Evolutionary conservation across 2,888 invertebrate genomes (phyloP).

Genomic region (Tipula unca): DNA sequence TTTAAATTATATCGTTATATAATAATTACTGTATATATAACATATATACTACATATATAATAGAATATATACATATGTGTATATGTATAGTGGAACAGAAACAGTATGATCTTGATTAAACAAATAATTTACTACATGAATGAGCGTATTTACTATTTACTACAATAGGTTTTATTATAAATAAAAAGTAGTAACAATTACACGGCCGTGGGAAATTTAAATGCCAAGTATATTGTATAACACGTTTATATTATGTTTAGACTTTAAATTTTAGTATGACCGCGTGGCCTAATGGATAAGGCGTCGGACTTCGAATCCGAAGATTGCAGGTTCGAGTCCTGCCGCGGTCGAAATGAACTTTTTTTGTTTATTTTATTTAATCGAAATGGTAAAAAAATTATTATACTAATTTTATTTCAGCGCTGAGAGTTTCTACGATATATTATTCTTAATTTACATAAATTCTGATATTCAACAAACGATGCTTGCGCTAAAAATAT

Average conservation of each 20-base stretch:
- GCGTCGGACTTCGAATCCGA: constrained; percentile 27
- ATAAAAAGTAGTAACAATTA: background rate
- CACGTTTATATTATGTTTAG: background rate
- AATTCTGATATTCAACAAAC: too few species aligned
- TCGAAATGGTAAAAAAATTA: too few species aligned
- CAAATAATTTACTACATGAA: background rate
- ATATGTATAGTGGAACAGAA: too few species aligned
- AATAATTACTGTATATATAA: background rate
- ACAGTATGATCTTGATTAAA: background rate
- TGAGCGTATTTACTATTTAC: background rate
- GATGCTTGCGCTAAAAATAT: too few species aligned
- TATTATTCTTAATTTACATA: too few species aligned
- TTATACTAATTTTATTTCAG: too few species aligned
- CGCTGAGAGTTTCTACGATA: too few species aligned
- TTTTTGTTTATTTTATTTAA: too few species aligned
- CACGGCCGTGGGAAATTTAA: background rate
- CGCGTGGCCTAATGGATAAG: constrained; percentile 27
- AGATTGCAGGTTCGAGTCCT: constrained; percentile 27
- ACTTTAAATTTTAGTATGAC: background rate
- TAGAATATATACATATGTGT: background rate
- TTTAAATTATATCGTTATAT: background rate
- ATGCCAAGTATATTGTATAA: background rate
- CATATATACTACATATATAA: background rate
- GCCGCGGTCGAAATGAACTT: constrained; percentile 26
- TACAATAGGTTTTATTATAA: too few species aligned